Base-by-base conservation (phyloP, 2,113 vertebrate species). In the Siniperca knerii region DNA sequence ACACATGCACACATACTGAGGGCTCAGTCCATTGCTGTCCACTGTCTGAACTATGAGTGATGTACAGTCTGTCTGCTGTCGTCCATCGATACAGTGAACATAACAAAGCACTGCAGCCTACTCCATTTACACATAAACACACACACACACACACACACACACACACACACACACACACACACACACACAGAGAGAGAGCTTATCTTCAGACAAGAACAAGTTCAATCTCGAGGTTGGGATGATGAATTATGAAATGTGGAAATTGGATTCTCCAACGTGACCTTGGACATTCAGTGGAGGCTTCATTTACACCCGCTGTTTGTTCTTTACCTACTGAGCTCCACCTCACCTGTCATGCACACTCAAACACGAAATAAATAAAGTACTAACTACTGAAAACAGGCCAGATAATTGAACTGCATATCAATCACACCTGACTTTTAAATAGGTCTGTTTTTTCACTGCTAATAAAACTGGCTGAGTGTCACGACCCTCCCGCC, bases 231-330 rank as follows among this genome's bases (percentile, higher is more conserved):
- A 81, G 91, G 82, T 83, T 40, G 65, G 55, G 87, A 88, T 92
- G 91, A 92, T 92, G 86, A 86, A 87, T 90, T 84, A 93, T 90
- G 89, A 91, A 87, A 92, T 81, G 89, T 90, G 74, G 87, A 87
- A 90, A 80, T 80, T 77, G 80, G 84, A 81, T 90, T 90, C 83
- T 81, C 88, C 91, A 84, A 52, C 52, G 84, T 90, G 91, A 93
- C 91, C 91, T 93, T 92, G 89, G 76, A 64, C 46, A 16, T 77
- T 68, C 3, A 4, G 71, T 46, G 0, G 46, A 66, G 78, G 82
- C 70, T 75, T 86, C 77, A 58, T 90, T 88, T 84, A 82, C 79
- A 70, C 67, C 37, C 18, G 8, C 76, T 62, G 57, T 74, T 52
- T 68, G 71, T 29, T 82, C 75, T 72, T 44, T 33, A 78, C 48